A percentile compares a stretch with the other conserved stretches of the same genome.
Conservation (phyloP, 2,113 vertebrate genomes). For the Pycnonotus jocosus region DNA sequence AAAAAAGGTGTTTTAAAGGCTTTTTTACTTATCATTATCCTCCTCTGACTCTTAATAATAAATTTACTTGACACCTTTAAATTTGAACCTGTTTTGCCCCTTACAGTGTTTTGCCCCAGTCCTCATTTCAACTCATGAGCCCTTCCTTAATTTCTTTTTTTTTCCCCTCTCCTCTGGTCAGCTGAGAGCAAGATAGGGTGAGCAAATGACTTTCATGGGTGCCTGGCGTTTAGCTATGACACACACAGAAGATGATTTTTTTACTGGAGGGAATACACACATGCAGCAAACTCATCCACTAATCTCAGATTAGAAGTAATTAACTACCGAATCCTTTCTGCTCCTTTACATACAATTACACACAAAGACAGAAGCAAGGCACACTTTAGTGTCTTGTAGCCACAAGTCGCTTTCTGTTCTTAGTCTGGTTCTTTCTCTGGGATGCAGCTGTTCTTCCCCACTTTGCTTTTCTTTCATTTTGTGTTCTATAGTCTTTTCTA, state of each 20-base stretch:
- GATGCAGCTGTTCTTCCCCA: background rate
- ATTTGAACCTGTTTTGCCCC: background rate
- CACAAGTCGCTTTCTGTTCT: background rate
- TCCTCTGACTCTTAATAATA: background rate
- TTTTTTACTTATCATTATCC: background rate
- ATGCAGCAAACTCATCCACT: background rate
- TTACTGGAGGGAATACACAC: background rate
- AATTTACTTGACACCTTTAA: background rate
- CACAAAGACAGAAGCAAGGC: background rate
- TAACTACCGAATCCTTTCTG: background rate
- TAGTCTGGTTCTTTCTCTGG: background rate
- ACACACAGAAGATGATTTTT: background rate
- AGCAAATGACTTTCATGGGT: background rate
- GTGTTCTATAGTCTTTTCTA: background rate
- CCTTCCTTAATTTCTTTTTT: background rate
- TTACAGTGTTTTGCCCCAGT: background rate
- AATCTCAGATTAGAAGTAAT: background rate
- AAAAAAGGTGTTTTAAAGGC: background rate
- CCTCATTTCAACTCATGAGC: background rate
- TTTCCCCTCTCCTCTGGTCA: background rate
- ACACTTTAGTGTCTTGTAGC: background rate
- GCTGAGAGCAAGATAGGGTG: background rate
- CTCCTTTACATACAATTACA: background rate
- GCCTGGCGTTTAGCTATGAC: background rate
- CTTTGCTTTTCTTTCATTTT: background rate